Percentiles rank a stretch among this genome's conserved stretches.
phyloP scores from a whole-genome alignment of 2,888 invertebrate genomes.

The Cremastinae sp. region DNA sequence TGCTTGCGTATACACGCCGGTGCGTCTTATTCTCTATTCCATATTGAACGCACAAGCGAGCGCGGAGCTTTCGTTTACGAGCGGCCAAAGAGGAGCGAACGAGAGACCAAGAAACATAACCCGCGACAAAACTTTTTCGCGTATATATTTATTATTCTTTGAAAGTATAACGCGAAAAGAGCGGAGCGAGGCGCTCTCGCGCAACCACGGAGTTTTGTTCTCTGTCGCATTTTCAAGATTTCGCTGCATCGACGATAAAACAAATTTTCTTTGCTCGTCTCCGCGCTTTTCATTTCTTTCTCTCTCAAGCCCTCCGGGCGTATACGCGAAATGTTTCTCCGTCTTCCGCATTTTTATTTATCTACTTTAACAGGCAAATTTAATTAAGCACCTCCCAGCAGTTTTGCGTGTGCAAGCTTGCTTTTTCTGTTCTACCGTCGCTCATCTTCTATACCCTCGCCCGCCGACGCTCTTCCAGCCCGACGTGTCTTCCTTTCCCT shows the following conservation, averaged over 20 bases:
- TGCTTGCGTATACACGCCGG: conserved; percentile 12
- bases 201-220: too few species aligned
- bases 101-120: conserved; percentile 8
- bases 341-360: conserved; percentile 42
- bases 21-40: conserved; percentile 16
- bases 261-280: conserved; percentile 9
- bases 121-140: conserved; percentile 48
- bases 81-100: conserved; percentile 9
- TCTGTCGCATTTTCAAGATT: conserved; percentile 41
- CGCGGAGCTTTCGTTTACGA: conserved; percentile 17
- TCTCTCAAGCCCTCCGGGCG: not conserved
- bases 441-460: not conserved
- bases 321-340: not conserved
- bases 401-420: conserved; percentile 29
- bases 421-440: conserved; percentile 8
- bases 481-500: not conserved
- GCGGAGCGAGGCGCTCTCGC: too few species aligned
- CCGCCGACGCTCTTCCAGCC: not conserved
- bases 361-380: conserved; percentile 48
- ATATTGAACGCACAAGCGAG: not conserved
- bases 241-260: conserved; percentile 17
- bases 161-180: conserved; percentile 35
- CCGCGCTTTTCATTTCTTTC: conserved; percentile 8
- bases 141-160: conserved; percentile 49
- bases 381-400: conserved; percentile 51